phyloP scores from a whole-genome alignment of 2,888 invertebrate species.

The Tachina lurida region DNA sequence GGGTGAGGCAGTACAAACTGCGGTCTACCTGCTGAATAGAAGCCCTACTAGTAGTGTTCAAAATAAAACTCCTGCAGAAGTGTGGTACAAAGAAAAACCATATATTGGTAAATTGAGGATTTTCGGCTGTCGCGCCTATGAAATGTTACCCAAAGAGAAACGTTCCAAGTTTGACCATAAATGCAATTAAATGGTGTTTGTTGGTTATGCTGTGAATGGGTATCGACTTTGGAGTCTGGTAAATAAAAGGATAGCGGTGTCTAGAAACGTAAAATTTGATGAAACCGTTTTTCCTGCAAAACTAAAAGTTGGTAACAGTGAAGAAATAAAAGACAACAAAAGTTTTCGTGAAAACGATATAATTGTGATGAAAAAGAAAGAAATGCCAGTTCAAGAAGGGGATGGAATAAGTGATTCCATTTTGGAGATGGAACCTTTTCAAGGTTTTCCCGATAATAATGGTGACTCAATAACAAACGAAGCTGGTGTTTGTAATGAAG shows the following conservation, averaged over 20 bases:
- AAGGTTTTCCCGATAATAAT: neutral
- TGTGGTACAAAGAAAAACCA: constrained; percentile 63
- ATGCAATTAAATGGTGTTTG: neutral
- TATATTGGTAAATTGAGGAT: constrained; percentile 64
- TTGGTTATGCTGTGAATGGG: neutral
- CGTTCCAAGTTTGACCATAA: constrained; percentile 10
- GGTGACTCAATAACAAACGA: neutral
- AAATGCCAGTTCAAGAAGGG: too few species aligned
- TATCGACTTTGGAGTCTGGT: neutral
- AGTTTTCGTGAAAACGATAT: too few species aligned
- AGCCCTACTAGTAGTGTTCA: constrained; percentile 4
- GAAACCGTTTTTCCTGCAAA: neutral
- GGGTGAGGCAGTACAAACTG: constrained; percentile 46
- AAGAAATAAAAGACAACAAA: neutral
- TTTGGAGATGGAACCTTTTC: constrained; percentile 1
- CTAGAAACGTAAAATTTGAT: neutral
- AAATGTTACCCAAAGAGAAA: constrained; percentile 53
- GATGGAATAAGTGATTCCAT: too few species aligned
- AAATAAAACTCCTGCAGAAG: constrained; percentile 55
- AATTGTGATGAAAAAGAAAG: too few species aligned
- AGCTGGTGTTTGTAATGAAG: neutral
- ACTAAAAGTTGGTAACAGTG: neutral
- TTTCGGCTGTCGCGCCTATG: constrained; percentile 72
- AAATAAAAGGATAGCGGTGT: neutral
- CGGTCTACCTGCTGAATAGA: constrained; percentile 15